A percentile compares a stretch with the other conserved stretches of the same genome.
Evolutionary conservation across 2,888 invertebrate genomes (phyloP).

Genomic region (Seladonia tumulorum): DNA sequence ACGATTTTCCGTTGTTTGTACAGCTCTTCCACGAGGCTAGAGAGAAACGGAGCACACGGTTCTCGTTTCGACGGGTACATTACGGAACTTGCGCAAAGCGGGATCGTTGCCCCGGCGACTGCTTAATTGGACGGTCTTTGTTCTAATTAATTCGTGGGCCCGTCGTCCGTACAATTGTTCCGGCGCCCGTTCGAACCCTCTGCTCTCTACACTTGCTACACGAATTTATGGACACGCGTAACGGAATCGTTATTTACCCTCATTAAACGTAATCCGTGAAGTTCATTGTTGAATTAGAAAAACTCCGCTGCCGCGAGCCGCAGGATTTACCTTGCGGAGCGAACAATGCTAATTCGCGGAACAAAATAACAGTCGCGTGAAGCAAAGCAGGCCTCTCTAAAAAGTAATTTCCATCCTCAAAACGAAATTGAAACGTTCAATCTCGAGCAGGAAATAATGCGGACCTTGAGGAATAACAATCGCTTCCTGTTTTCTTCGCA

Average conservation of each 20-base stretch:
- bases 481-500: neutral
- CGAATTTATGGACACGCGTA: neutral
- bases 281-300: slow-evolving; percentile 29
- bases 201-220: neutral
- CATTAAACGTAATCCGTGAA: slow-evolving; percentile 35
- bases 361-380: neutral
- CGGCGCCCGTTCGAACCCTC: slow-evolving; percentile 2
- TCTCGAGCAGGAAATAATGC: neutral
- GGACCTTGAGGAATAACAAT: neutral
- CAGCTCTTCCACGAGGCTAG: neutral
- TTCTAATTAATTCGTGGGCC: slow-evolving; percentile 47
- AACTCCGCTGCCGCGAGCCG: neutral
- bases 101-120: slow-evolving; percentile 41
- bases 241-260: slow-evolving; percentile 18
- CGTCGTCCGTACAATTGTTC: slow-evolving; percentile 42
- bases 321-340: neutral
- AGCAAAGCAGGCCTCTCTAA: neutral
- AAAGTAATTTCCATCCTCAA: neutral
- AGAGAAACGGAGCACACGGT: slow-evolving; percentile 13
- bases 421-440: slow-evolving; percentile 1
- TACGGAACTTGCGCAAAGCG: slow-evolving; percentile 45
- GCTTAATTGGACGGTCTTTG: slow-evolving; percentile 51
- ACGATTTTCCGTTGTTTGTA: slow-evolving; percentile 38
- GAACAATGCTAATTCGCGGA: neutral
- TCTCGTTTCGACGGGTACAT: slow-evolving; percentile 47